Base-by-base conservation (phyloP, 2,113 vertebrate species). In the Hepsetus odoe region DNA sequence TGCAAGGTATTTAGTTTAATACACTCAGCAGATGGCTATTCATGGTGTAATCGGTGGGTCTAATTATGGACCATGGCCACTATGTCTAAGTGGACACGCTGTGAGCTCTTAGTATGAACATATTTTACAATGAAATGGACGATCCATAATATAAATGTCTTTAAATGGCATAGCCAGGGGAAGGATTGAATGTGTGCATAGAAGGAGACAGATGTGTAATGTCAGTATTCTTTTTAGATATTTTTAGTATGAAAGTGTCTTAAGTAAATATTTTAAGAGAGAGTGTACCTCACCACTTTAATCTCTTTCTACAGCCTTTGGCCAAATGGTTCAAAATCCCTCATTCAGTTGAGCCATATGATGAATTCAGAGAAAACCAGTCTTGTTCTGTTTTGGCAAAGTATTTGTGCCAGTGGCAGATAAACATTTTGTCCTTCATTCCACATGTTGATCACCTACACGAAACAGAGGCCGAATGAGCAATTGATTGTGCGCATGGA, bases 371-470 rank as follows among this genome's bases (percentile, higher is more conserved):
- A 64, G 65, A 32, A 77, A 68, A 58, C 28, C 75, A 46, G 75
- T 64, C 58, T 53, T 32, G 55, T 26, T 51, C 55, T 79, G 20
- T 16, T 55, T 22, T n/a, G 6, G 2, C 26, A 28, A 40, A 16
- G 44, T 72, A 69, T 79, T 79, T 64, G 65, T 6, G 67, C 76
- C 56, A 71, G 1, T 71, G 77, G 77, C 68, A 72, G 33, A 58
- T 55, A 58, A 62, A 55, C 33, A 46, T 18, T 72, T 79, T 79
- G 58, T 79, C 59, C 71, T 58, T 79, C 64, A 72, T 65, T 65
- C 33, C 46, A 64, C 68, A 65, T 55, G 68, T 55, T 55, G 58
- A 59, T 58, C 68, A 65, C 58, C 24, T 53, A 67, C 67, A 40
- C 2, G 3, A 35, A 53, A 24, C n/a, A 26, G 62, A 55, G 67